Percentiles rank a stretch among this genome's conserved stretches.
phyloP scores from a whole-genome alignment of 2,888 invertebrate species.

The Nephrotoma guestfalica region DNA sequence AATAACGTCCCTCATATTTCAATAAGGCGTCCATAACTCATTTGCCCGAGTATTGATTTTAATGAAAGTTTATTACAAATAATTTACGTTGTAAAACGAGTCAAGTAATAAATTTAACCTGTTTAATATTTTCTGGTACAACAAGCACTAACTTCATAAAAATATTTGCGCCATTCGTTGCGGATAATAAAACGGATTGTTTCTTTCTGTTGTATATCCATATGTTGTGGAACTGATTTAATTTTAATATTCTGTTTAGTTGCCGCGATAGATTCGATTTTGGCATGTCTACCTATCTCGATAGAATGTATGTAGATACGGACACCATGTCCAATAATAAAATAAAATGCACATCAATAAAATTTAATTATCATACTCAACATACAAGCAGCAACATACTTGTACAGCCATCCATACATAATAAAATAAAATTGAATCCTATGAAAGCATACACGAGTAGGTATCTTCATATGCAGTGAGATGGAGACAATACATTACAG shows the following conservation, averaged over 20 bases:
- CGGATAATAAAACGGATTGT: not conserved
- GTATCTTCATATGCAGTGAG: not conserved
- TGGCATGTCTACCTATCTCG: not conserved
- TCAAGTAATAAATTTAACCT: not conserved
- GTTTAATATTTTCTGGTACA: not conserved
- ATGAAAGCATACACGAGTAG: not conserved
- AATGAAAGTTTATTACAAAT: no score
- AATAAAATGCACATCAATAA: not conserved
- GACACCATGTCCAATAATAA: not conserved
- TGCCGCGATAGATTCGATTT: not conserved
- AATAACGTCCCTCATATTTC: no score
- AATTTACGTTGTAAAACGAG: no score
- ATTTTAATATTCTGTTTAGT: no score
- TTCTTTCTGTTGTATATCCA: not conserved
- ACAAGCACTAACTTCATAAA: not conserved
- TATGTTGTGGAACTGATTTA: not conserved
- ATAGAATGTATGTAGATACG: not conserved
- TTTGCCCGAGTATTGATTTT: no score
- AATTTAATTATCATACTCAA: not conserved
- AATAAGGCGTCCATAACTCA: no score
- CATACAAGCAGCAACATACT: not conserved
- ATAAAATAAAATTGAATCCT: not conserved
- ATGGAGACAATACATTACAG: not conserved
- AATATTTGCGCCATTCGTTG: not conserved
- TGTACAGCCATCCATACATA: not conserved